Base-by-base conservation (phyloP, 2,113 vertebrate species). In the Paracanthobrama guichenoti region DNA sequence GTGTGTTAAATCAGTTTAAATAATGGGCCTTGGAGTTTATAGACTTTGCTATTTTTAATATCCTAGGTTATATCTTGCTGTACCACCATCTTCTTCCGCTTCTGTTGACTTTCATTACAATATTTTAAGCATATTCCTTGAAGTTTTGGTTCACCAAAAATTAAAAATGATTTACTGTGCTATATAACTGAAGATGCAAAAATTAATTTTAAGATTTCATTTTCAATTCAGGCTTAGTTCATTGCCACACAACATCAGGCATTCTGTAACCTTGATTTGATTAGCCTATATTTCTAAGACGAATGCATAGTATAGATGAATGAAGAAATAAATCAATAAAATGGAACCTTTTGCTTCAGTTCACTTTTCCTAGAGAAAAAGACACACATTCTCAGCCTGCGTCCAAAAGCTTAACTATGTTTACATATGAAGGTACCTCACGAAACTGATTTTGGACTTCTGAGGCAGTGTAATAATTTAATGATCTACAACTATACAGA, bases 1-100 rank as follows among this genome's bases (percentile, higher is more conserved):
- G 60, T 80, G 78, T 80, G 22, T 77, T 84, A 62, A 55, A 84
- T 82, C 83, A 81, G 44, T 75, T 67, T 75, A 22, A 31, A 74
- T 75, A 69, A 87, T 44, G 39, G 66, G 14, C 31, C 62, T 59
- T 67, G 35, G 28, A 72, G 59, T 64, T 55, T 73, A 71, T 76
- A 82, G 53, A 60, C 22, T 86, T 22, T 6, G 35, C 64, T 79
- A 11, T 24, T 78, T 79, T 74, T 85, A 81, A 73, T 26, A 79
- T 82, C n/a, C 4, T 66, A 44, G 9, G 57, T 77, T 28, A 48
- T n/a, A 81, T 31, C 5, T 22, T 22, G 62, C 62, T 62, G 31
- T 9, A 44, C 28, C 62, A 48, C 39, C 22, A 12, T 42, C 42
- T n/a, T 39, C 16, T n/a, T 28, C 14, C 16, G 24, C 14, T 75